Evolutionary conservation across 2,888 invertebrate genomes (phyloP), one percentile per base, ranked within the genome.

Genomic region (Macrophya annulata): DNA sequence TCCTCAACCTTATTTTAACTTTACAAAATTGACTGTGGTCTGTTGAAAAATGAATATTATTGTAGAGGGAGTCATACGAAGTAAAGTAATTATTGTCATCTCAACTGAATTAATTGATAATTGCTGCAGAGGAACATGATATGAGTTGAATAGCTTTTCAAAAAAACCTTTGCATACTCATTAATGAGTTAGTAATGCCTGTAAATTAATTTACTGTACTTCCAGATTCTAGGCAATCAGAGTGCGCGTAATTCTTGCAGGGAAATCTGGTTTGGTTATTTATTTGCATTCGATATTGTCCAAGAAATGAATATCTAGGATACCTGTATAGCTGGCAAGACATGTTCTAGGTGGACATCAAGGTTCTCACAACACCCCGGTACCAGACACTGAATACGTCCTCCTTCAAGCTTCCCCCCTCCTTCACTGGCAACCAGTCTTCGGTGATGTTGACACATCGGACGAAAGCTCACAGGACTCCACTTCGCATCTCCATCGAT

Each of bases 341-440:
- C n/a, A 62, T 85, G 87, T 90, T 90, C 40, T 87, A 91, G 91
- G 90, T 87, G 91, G 90, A 86, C 93, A 93, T 65, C 92, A 93
- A 79, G 92, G 94, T 85, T 93, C 94, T 25, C 92, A 92, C 89
- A 93, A 93, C 88, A 90, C 91, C 12, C 92, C 93, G 31, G 89
- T 90, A 79, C 94, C 93, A 77, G 95, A 95, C 88, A 95, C 95
- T 43, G 95, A 95, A 88, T 95, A 94, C 89, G 94, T 95, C 85
- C 91, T 95, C 76, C 93, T 95, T 84, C 95, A 95, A 90, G 93
- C 95, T 2, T 95, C 94, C 76, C 95, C 95, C 17, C 91, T 94
- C 71, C 89, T 91, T n/a, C 94, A 94, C 86, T 95, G 95, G 95
- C 94, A 94, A 76, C 95, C 95, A 15, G 91, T 94, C 10, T 92